phyloP scores from a whole-genome alignment of 1,140 invertebrate genomes.

The Drosophila pectinifera region DNA sequence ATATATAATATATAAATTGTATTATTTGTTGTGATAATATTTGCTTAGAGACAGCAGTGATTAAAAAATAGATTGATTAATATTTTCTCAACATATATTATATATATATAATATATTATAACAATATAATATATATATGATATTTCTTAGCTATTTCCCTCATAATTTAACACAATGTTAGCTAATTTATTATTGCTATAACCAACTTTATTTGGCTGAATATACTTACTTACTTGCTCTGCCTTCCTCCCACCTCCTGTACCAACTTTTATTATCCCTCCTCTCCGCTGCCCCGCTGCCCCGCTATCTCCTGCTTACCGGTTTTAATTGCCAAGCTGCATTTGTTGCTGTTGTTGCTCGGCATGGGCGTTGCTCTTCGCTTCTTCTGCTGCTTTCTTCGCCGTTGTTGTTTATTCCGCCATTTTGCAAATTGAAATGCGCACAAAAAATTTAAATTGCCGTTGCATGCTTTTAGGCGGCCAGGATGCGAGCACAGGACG shows the following conservation, averaged over 20 bases:
- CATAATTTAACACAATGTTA: background rate
- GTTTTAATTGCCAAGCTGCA: constrained; percentile 41
- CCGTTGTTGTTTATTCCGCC: constrained; percentile 52
- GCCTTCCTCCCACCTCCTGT: too few relatives aligned
- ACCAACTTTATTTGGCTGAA: background rate
- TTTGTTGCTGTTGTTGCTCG: constrained; percentile 24
- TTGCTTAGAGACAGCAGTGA: background rate
- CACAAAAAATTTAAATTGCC: constrained; percentile 75
- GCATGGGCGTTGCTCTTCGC: constrained; percentile 16
- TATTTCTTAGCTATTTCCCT: background rate
- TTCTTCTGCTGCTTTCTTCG: background rate
- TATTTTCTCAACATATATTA: too few relatives aligned
- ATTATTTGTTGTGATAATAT: background rate
- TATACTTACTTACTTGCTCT: background rate
- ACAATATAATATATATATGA: background rate
- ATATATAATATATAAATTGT: too few relatives aligned
- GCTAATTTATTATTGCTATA: background rate
- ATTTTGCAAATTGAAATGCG: constrained; percentile 77
- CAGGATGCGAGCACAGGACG: constrained; percentile 8
- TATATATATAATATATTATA: too few relatives aligned
- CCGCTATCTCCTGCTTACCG: constrained; percentile 18
- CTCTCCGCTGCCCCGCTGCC: background rate
- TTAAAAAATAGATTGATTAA: too few relatives aligned
- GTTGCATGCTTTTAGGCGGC: constrained; percentile 72
- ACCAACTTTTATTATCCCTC: background rate